Evolutionary conservation across 1,140 invertebrate genomes (phyloP).

Genomic region (Danaus melanippus): DNA sequence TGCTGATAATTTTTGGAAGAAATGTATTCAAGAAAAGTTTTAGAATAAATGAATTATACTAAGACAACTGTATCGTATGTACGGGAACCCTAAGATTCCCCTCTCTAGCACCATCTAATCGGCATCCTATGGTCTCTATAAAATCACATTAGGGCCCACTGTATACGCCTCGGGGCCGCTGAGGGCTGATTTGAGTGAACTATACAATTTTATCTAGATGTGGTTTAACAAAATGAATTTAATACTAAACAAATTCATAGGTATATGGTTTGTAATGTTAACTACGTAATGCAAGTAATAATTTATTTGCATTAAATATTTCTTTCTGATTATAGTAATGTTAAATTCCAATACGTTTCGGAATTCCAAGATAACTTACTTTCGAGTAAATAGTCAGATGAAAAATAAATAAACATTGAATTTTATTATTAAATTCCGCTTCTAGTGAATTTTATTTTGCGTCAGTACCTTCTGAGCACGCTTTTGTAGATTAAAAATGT

Average conservation of each 20-base stretch:
- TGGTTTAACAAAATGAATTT: conserved; percentile 3
- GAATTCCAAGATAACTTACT: neutral
- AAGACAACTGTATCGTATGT: conserved; percentile 26
- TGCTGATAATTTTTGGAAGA: too few relatives aligned
- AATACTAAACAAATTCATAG: too few relatives aligned
- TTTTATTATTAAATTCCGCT: conserved; percentile 6
- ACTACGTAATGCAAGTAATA: too few relatives aligned
- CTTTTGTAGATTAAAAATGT: conserved; percentile 67
- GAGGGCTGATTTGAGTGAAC: conserved; percentile 27
- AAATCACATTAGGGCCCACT: conserved; percentile 62
- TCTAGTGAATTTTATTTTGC: conserved; percentile 25
- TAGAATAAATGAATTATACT: conserved; percentile 44
- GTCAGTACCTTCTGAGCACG: conserved; percentile 42
- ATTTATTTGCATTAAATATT: too few relatives aligned
- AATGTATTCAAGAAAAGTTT: neutral
- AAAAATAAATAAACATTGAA: too few relatives aligned
- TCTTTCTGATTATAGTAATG: too few relatives aligned
- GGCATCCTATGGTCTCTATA: conserved; percentile 65
- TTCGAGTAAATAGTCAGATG: too few relatives aligned
- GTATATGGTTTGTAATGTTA: too few relatives aligned
- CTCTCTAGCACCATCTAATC: conserved; percentile 55
- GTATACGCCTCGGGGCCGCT: conserved; percentile 46
- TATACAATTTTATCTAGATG: conserved; percentile 22
- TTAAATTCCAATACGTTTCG: neutral
- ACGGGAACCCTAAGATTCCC: conserved; percentile 30